These are phyloP conservation scores for Coptotermes formosanus DNA, from an alignment of 1,140 invertebrate genomes.

Conservation along the genomic window DNA sequence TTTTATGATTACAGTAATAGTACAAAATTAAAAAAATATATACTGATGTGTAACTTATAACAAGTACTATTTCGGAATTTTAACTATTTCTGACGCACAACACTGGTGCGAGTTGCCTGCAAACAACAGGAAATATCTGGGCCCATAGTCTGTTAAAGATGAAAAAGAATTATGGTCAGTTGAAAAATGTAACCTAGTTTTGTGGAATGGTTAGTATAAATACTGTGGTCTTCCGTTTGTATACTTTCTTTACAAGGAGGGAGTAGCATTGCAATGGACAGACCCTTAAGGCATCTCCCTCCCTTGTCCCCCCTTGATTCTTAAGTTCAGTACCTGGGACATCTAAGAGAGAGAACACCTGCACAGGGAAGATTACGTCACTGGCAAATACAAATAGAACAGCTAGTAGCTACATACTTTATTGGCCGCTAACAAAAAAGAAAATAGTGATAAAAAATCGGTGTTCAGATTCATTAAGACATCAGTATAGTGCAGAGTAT, in stretches of 20 bases:
- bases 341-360: constrained; percentile 6
- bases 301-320: neutral
- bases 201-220: neutral
- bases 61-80: no score
- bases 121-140: no score
- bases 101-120: no score
- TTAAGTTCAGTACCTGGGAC: neutral
- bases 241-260: neutral
- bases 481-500: neutral
- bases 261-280: constrained; percentile 4
- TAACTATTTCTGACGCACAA: no score
- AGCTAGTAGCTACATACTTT: neutral
- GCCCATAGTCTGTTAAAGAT: no score
- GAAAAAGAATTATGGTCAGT: no score
- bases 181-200: neutral
- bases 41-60: no score
- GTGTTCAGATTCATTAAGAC: neutral
- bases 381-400: constrained; percentile 7
- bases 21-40: no score
- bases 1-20: no score
- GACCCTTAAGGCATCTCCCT: neutral
- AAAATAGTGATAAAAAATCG: neutral
- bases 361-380: neutral
- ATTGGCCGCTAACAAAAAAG: neutral
- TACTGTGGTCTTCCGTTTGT: neutral